A percentile compares a stretch with the other conserved stretches of the same genome.
These are phyloP conservation scores for Zaprionus bogoriensis DNA, from an alignment of 2,888 invertebrate genomes.

Conservation along the genomic window DNA sequence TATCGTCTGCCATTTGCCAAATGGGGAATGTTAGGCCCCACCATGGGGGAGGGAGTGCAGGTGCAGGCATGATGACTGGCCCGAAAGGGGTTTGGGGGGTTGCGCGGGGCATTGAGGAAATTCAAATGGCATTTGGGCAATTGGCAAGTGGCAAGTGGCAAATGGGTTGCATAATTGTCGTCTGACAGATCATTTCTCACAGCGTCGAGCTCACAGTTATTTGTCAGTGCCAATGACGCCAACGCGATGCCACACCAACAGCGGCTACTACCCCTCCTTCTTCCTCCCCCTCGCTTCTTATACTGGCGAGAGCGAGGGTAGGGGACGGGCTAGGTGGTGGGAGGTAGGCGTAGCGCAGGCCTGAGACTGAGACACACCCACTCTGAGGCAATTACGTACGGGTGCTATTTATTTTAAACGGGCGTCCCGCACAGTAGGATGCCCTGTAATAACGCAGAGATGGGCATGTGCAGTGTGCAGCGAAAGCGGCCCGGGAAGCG, in stretches of 20 bases:
- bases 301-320: background rate
- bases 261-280: background rate
- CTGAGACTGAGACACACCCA: conserved; percentile 41
- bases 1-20: conserved; percentile 30
- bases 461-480: too few relatives aligned
- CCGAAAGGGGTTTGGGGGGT: background rate
- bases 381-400: conserved; percentile 38
- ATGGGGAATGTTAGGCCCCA: conserved; percentile 1
- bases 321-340: too few relatives aligned
- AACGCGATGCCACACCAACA: conserved; percentile 22
- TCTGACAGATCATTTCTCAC: conserved; percentile 63
- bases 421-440: too few relatives aligned
- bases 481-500: too few relatives aligned
- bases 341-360: too few relatives aligned
- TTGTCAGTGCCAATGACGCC: conserved; percentile 69
- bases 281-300: too few relatives aligned
- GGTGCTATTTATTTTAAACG: conserved; percentile 31
- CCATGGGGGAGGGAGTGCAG: background rate
- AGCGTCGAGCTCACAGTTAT: conserved; percentile 36
- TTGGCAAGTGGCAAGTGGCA: conserved; percentile 27
- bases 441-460: background rate
- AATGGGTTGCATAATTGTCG: conserved; percentile 64
- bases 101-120: background rate
- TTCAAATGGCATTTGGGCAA: conserved; percentile 38
- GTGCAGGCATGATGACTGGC: too few relatives aligned